Percentiles rank a stretch among this genome's conserved stretches.
Evolutionary conservation across 1,140 invertebrate genomes (phyloP).

Genomic region (Heliconius nattereri): DNA sequence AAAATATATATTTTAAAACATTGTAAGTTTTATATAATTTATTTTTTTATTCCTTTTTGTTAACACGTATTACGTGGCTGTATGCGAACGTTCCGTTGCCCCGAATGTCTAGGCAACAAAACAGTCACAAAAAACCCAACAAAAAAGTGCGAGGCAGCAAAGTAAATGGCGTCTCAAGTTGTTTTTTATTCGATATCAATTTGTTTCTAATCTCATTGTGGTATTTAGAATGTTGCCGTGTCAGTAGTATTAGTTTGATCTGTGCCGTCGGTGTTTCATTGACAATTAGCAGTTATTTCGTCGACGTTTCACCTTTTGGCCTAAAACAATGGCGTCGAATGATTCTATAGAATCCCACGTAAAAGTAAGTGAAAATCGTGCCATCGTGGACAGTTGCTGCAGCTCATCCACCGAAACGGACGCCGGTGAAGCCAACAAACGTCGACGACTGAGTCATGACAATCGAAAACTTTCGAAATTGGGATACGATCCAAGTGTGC

Average conservation of each 20-base stretch:
- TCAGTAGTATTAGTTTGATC: slow-evolving; percentile 50
- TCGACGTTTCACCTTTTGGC: slow-evolving; percentile 59
- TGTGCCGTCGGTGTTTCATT: slow-evolving; percentile 62
- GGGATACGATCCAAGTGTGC: slow-evolving; percentile 75
- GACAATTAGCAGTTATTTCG: slow-evolving; percentile 55
- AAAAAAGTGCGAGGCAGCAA: slow-evolving; percentile 71
- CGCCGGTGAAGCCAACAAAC: slow-evolving; percentile 69
- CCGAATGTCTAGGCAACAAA: slow-evolving; percentile 50
- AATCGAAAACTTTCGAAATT: slow-evolving; percentile 74
- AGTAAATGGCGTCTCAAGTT: slow-evolving; percentile 80
- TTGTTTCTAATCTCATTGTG: slow-evolving; percentile 66
- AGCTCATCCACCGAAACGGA: slow-evolving; percentile 56
- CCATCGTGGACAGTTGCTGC: slow-evolving; percentile 56
- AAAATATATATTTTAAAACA: neutral
- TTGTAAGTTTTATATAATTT: neutral
- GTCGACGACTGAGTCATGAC: slow-evolving; percentile 73
- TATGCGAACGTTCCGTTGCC: slow-evolving; percentile 45
- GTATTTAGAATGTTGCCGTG: slow-evolving; percentile 54
- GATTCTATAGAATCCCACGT: slow-evolving; percentile 68
- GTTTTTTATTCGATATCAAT: slow-evolving; percentile 76
- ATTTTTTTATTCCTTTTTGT: neutral
- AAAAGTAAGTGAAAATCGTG: slow-evolving; percentile 74
- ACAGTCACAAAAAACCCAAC: slow-evolving; percentile 52
- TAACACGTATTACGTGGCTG: slow-evolving; percentile 39
- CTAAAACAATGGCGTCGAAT: slow-evolving; percentile 77